A percentile compares a stretch with the other conserved stretches of the same genome.
phyloP scores from a whole-genome alignment of 2,797 vertebrate species.

The Petrocephalus sullivani region DNA sequence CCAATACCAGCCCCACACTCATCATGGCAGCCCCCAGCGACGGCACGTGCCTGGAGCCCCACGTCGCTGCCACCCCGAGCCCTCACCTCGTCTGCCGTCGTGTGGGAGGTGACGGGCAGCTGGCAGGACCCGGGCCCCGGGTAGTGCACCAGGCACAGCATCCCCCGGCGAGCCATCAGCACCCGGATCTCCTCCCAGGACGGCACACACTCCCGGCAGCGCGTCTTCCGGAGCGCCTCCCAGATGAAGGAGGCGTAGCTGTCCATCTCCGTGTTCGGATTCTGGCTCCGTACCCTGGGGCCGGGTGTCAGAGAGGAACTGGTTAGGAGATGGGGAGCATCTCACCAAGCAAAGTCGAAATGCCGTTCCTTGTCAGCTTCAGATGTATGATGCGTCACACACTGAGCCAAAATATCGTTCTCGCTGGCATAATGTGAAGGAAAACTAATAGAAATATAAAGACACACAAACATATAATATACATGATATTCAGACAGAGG shows the following conservation, averaged over 20 bases:
- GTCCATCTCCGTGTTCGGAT: constrained; percentile 79
- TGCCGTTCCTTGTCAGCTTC: not conserved
- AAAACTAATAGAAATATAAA: not conserved
- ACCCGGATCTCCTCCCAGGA: constrained; percentile 90
- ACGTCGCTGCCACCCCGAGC: no score
- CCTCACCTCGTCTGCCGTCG: constrained; percentile 82
- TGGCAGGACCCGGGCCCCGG: constrained; percentile 75
- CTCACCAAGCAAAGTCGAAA: not conserved
- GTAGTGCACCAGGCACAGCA: constrained; percentile 80
- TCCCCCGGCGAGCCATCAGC: constrained; percentile 78
- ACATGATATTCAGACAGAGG: not conserved
- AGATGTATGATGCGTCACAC: not conserved
- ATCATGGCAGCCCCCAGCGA: not conserved
- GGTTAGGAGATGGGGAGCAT: not conserved
- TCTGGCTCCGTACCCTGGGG: constrained; percentile 74
- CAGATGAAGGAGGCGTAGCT: constrained; percentile 84
- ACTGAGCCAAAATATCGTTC: not conserved
- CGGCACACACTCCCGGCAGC: constrained; percentile 81
- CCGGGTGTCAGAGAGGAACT: not conserved
- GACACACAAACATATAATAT: not conserved
- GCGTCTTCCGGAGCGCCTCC: constrained; percentile 78
- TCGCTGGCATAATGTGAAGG: not conserved
- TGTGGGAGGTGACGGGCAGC: constrained; percentile 86
- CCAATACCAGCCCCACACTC: not conserved
- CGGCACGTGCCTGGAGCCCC: not conserved